Evolutionary conservation across 2,113 vertebrate genomes (phyloP), one percentile per base, ranked within the genome.

Genomic region (Callipepla californica): DNA sequence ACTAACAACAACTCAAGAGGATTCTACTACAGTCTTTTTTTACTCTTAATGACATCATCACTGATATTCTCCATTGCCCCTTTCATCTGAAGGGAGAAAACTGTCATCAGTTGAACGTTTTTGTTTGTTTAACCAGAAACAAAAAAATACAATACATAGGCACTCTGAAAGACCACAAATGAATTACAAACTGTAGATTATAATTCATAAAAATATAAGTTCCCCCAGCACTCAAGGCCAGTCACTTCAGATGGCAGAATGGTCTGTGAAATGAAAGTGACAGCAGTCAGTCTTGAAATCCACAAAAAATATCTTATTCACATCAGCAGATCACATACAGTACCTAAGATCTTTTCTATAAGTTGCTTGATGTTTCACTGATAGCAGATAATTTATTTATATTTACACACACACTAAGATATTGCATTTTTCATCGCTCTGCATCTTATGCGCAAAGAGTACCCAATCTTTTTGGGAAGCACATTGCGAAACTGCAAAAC

Each of bases 401-500:
- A 53, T 80, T 91, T 69, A 77, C 44, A 77, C 48, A 26, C 40
- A 26, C 4, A 45, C 63, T 88, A 25, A 7, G 47, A 80, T 67
- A 38, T 65, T 48, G 5, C 4, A 25, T 70, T 81, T 91, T 93
- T 79, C 16, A 17, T 93, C 72, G 63, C 26, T 26, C 32, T 92
- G 72, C 13, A 30, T 76, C 14, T 93, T 84, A 76, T 62, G 57
- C 13, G 47, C 66, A 89, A 77, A 21, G n/a, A 93, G 40, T 90
- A 58, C 44, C 79, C 63, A 92, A n/a, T 92, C 61, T 86, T 65
- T 5, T 89, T 63, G 48, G 23, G 22, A 13, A 25, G 25, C 12
- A 28, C 53, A 84, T 47, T 70, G 48, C 68, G 34, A 92, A 94
- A 40, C 12, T 70, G 50, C 40, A 92, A 92, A 93, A 65, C 67